These are phyloP conservation scores for Lomographa bimaculata DNA, from an alignment of 2,888 invertebrate genomes.

Conservation along the genomic window DNA sequence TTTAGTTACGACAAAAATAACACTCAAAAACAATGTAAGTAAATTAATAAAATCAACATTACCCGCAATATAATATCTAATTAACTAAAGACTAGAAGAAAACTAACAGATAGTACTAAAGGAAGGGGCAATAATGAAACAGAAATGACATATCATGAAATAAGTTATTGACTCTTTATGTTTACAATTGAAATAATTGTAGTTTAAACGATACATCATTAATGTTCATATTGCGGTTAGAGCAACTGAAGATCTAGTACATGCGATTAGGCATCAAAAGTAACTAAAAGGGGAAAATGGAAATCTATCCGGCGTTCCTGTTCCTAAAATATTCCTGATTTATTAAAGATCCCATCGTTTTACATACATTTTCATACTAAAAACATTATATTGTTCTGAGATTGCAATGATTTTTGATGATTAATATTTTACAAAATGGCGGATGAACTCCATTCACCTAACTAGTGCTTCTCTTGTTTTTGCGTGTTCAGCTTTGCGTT, in stretches of 20 bases:
- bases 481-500: constrained; percentile 21
- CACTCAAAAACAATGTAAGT: no score
- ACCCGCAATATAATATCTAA: constrained; percentile 8
- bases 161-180: no score
- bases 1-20: no score
- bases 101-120: constrained; percentile 24
- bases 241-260: constrained; percentile 26
- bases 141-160: not conserved
- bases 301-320: constrained; percentile 16
- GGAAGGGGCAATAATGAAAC: constrained; percentile 2
- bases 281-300: constrained; percentile 24
- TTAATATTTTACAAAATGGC: constrained; percentile 16
- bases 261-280: constrained; percentile 47
- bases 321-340: constrained; percentile 13
- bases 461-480: constrained; percentile 26
- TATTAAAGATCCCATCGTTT: not conserved
- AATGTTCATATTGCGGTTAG: not conserved
- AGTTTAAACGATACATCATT: not conserved
- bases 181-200: constrained; percentile 5
- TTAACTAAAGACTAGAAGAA: constrained; percentile 32
- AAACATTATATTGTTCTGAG: not conserved
- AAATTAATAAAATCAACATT: no score
- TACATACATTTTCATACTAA: not conserved
- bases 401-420: constrained; percentile 12
- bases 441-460: constrained; percentile 21